Evolutionary conservation across 2,113 vertebrate genomes (phyloP), one percentile per base, ranked within the genome.

Genomic region (Mormyrus lacerda): DNA sequence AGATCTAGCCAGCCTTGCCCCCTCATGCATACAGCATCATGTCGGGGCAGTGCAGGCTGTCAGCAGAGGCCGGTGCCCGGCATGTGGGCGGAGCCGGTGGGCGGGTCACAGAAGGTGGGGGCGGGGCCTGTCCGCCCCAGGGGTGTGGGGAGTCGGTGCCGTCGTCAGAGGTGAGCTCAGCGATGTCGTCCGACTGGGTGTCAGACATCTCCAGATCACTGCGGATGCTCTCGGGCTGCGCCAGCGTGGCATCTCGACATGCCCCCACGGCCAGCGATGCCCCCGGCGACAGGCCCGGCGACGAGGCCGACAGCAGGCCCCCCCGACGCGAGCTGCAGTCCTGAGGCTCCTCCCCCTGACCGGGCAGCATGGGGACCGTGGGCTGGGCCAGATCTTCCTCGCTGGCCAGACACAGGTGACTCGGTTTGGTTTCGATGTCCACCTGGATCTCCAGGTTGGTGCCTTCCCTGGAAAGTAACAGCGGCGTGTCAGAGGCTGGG

Each of bases 361-460:
- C 89, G 0, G 93, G 86, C 0, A 90, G 94, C 92, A 92, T 93
- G 76, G 94, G 92, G 21, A 90, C 93, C 0, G 93, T 90, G 85
- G 93, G 96, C 82, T 97, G 97, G 89, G 97, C 95, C 0, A 98
- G 97, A 92, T 99, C 98, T 95, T 99, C 98, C 0, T 98, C 98
- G 35, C 98, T 99, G 95, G 97, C 96, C 93, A 99, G 95, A 93
- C 98, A 98, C 93, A 99, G 96, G 93, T 98, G 97, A 90, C 97
- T 99, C 86, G 98, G 98, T 94, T 99, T 99, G 94, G 97, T 98
- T 93, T 99, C 98, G 1, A 99, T 99, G 96, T 99, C 98, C 95
- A 99, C 98, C 95, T 99, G 98, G 94, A 99, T 98, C 95, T 99
- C 98, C 95, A 99, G 97, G 94, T 99, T 99, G 91, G 97, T 99